Percentiles rank a stretch among this genome's conserved stretches.
Evolutionary conservation across 2,888 invertebrate genomes (phyloP).

Genomic region (Agriopis leucophaearia): DNA sequence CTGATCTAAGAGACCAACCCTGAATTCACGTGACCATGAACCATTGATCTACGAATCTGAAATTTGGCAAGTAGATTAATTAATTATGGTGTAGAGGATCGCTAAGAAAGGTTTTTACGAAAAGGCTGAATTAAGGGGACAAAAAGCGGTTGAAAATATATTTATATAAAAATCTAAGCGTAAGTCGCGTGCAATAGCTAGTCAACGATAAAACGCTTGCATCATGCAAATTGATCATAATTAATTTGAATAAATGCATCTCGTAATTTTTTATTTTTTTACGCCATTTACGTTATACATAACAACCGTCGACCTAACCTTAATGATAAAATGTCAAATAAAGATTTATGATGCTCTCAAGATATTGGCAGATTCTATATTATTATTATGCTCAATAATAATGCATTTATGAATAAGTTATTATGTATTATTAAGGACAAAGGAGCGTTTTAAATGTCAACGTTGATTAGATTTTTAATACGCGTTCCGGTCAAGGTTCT

Average conservation of each 20-base stretch:
- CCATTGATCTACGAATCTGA: no score
- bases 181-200: no score
- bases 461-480: slow-evolving; percentile 26
- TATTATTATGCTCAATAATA: slow-evolving; percentile 25
- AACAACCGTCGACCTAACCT: slow-evolving; percentile 8
- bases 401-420: slow-evolving; percentile 23
- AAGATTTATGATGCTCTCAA: slow-evolving; percentile 11
- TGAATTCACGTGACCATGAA: no score
- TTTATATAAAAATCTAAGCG: no score
- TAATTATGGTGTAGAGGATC: no score
- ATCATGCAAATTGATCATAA: not conserved
- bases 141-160: no score
- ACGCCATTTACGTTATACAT: not conserved
- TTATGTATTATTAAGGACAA: slow-evolving; percentile 23
- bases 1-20: no score
- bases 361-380: slow-evolving; percentile 19
- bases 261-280: not conserved
- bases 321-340: slow-evolving; percentile 16
- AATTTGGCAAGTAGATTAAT: no score
- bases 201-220: not conserved
- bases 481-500: slow-evolving; percentile 37
- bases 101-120: no score
- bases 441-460: slow-evolving; percentile 31
- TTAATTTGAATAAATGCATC: not conserved
- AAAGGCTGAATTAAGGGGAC: no score